These are phyloP conservation scores for Microplitis manilae DNA, from an alignment of 2,888 invertebrate species.

Conservation along the genomic window DNA sequence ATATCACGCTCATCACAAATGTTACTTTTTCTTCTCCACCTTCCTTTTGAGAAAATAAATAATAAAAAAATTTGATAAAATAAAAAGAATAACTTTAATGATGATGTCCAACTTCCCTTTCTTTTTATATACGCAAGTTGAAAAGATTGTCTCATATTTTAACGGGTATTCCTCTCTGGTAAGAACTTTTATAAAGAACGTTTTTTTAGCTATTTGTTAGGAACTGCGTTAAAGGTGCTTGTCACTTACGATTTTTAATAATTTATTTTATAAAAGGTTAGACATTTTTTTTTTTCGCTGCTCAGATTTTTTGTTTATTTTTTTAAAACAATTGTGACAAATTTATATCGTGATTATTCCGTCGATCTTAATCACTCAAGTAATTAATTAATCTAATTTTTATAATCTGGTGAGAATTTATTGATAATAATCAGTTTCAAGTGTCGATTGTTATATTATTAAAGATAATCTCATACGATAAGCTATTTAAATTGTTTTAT, in stretches of 20 bases:
- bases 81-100: background rate
- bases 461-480: no score
- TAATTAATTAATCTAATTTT: no score
- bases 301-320: background rate
- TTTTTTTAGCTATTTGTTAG: background rate
- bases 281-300: background rate
- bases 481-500: no score
- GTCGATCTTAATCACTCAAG: no score
- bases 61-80: background rate
- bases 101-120: background rate
- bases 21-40: background rate
- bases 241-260: background rate
- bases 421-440: no score
- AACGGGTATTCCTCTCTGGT: background rate
- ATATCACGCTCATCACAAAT: background rate
- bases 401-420: no score
- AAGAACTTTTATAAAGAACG: background rate
- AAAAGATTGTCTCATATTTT: background rate
- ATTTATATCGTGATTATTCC: no score
- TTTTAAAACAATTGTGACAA: background rate
- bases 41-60: background rate
- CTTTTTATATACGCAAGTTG: background rate
- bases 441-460: no score
- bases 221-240: background rate
- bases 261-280: background rate